A percentile compares a stretch with the other conserved stretches of the same genome.
phyloP scores from a whole-genome alignment of 2,797 vertebrate species.

The Schizopygopsis malacanthus region DNA sequence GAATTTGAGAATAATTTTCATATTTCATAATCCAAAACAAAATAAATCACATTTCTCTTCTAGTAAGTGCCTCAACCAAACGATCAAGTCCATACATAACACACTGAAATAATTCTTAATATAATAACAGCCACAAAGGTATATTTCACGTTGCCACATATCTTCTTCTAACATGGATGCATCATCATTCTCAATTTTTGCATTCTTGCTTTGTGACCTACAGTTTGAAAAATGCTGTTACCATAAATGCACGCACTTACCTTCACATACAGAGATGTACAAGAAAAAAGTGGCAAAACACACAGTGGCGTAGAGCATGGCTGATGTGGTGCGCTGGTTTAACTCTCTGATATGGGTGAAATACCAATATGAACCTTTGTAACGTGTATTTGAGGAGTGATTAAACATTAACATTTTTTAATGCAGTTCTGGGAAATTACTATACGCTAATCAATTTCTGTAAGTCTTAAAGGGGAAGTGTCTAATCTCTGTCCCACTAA shows the following conservation, averaged over 20 bases:
- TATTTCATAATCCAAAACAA: background rate
- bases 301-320: slow-evolving; percentile 29
- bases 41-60: background rate
- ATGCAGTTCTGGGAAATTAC: slow-evolving; percentile 24
- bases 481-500: background rate
- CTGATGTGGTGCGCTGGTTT: background rate
- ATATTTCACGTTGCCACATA: background rate
- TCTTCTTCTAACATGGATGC: background rate
- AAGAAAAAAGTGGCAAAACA: slow-evolving; percentile 40
- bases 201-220: background rate
- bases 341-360: slow-evolving; percentile 7
- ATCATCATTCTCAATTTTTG: background rate
- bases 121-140: background rate
- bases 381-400: slow-evolving; percentile 74
- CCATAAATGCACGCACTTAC: slow-evolving; percentile 65
- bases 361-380: slow-evolving; percentile 38
- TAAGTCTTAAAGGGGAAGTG: slow-evolving; percentile 6
- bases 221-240: background rate
- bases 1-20: background rate
- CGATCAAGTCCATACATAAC: background rate
- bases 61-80: background rate
- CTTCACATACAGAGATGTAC: slow-evolving; percentile 54
- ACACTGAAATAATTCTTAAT: background rate
- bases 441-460: background rate
- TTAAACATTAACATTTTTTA: slow-evolving; percentile 74